Base-by-base conservation (phyloP, 2,113 vertebrate species). In the Nothobranchius kuhntae region DNA sequence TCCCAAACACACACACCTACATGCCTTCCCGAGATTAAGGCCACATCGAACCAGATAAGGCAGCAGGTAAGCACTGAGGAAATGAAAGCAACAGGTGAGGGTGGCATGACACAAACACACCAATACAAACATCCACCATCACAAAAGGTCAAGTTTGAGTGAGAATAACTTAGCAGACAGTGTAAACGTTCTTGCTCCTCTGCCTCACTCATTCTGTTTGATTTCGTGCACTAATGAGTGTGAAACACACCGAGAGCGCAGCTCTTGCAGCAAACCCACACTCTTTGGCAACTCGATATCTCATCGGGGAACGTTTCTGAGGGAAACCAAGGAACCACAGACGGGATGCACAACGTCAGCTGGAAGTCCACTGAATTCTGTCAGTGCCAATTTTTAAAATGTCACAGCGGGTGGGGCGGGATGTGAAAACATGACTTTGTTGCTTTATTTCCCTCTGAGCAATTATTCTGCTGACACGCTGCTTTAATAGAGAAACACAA, bases 61-160 rank as follows among this genome's bases (percentile, higher is more conserved):
- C 75, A 50, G 53, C 69, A 90, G 90, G 67, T 83, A 65, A 88
- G 84, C 89, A 91, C 91, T 89, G 87, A 91, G 92, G 84, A 91
- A 84, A 92, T 92, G 86, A 91, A 83, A 92, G 89, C 86, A 85
- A 81, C 86, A 90, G 86, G 83, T 84, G 53, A 75, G 56, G 63
- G 53, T 82, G 73, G 75, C 30, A 55, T 40, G 1, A 7, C 7
- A 40, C 38, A 40, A 40, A 40, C 38, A 82, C 85, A 90, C 69
- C 64, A 72, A 71, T 47, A 71, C 11, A 77, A 85, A 87, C 71
- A 83, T 35, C 80, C 6, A 58, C 59, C 56, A 44, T 64, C 73
- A 54, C 75, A 73, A 53, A 62, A 82, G 77, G 85, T 85, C 65
- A 80, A 84, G 83, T 72, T 70, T 77, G 72, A 71, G 77, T 68